Evolutionary conservation across 2,888 invertebrate genomes (phyloP).

Genomic region (Resseliella maxima): DNA sequence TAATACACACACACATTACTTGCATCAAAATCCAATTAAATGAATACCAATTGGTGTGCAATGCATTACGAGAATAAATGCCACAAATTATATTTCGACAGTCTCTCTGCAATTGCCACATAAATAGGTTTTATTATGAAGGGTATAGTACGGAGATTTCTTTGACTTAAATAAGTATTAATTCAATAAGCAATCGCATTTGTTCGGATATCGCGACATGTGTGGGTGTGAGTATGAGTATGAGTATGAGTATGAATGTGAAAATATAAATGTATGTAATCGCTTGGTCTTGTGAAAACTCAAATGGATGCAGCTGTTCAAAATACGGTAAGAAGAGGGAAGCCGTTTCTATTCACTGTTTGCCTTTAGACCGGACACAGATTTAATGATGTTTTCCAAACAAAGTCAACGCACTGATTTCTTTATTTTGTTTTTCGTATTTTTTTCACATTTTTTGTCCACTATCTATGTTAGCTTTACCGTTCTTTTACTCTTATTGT

Average conservation of each 20-base stretch:
- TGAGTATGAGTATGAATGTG: too few species aligned
- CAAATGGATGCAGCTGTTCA: background rate
- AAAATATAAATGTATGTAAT: background rate
- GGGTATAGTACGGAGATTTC: background rate
- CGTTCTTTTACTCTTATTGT: background rate
- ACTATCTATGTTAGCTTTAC: background rate
- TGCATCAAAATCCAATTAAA: background rate
- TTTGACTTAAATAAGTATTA: constrained; percentile 21
- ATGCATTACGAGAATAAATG: background rate
- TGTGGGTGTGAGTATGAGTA: background rate
- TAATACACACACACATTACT: background rate
- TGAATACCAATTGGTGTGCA: background rate
- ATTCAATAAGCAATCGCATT: constrained; percentile 51
- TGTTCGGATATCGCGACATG: constrained; percentile 19
- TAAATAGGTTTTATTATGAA: background rate
- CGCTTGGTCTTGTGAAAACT: background rate
- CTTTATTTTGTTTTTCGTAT: background rate
- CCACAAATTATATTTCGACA: background rate
- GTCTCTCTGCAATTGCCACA: background rate
- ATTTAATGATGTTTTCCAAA: constrained; percentile 39
- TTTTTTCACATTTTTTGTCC: background rate
- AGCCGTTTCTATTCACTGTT: background rate
- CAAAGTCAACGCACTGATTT: constrained; percentile 49
- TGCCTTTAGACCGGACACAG: constrained; percentile 44
- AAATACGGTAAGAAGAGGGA: background rate